These are phyloP conservation scores for Sebastes fasciatus DNA, from an alignment of 2,113 vertebrate genomes.

Conservation along the genomic window DNA sequence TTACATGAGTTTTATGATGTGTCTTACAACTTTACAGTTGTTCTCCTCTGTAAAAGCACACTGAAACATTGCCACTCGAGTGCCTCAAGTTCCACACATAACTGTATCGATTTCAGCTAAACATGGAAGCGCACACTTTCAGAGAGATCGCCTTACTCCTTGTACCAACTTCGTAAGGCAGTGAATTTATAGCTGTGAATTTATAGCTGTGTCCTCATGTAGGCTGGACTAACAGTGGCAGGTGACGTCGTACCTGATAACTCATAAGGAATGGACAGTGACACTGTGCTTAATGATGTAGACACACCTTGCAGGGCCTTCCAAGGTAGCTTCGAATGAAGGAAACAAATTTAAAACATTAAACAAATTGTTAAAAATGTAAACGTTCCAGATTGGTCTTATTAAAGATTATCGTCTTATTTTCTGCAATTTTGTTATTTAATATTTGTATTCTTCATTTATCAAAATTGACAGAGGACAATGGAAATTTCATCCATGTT, in stretches of 20 bases:
- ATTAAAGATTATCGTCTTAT: not conserved
- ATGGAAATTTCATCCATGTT: not conserved
- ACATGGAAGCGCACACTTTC: conserved; percentile 55
- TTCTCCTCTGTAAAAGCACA: conserved; percentile 23
- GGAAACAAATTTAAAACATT: not conserved
- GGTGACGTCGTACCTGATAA: conserved; percentile 60
- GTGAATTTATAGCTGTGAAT: conserved; percentile 59
- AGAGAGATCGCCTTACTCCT: conserved; percentile 45
- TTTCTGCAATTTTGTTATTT: not conserved
- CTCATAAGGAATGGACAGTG: conserved; percentile 43
- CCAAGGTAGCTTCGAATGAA: not conserved
- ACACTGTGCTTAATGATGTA: conserved; percentile 13
- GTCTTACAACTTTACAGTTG: conserved; percentile 29
- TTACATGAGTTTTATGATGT: conserved; percentile 37
- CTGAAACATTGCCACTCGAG: conserved; percentile 40
- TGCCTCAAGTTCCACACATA: conserved; percentile 71
- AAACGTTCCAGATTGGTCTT: not conserved
- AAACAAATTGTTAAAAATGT: not conserved
- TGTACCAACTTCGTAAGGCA: conserved; percentile 35
- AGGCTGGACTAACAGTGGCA: conserved; percentile 52
- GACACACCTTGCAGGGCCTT: conserved; percentile 51
- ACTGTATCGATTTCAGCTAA: conserved; percentile 78
- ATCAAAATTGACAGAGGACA: not conserved
- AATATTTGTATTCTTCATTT: not conserved
- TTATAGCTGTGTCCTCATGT: conserved; percentile 38